Evolutionary conservation across 2,113 vertebrate species (phyloP), one percentile per base, ranked within the genome.

Genomic region (Tachuris rubrigastra): DNA sequence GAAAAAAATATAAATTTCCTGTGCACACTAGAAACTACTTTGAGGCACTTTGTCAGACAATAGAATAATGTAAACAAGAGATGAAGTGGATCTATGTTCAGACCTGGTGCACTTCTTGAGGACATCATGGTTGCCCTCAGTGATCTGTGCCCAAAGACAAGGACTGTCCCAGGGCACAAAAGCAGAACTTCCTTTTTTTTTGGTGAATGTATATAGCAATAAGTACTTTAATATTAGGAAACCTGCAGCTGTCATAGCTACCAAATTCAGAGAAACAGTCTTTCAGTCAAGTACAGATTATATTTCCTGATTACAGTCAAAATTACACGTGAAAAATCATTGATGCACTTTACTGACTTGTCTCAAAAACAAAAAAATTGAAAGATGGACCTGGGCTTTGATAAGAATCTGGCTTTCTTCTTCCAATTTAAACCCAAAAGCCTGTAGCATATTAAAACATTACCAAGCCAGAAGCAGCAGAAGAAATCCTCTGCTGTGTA

Each of bases 291-390:
- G 46, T 12, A 60, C 1, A 46, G 6, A 4, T 28, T 86, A 75
- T 56, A 23, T 47, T 88, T 88, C 49, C 66, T 60, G 24, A 35
- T 21, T 65, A 47, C 9, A 17, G 6, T 47, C 41, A 52, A 82
- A 84, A 74, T 41, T 41, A 49, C 17, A 25, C 5, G 6, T 15
- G 17, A 85, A 78, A 95, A 87, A 91, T 58, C 81, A 62, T 19
- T 35, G 18, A 53, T 24, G 6, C 1, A 5, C 35, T 59, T 22
- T 23, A 44, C 3, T 39, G 2, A 21, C 4, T 65, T 27, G 1
- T 60, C 44, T 66, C 24, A 74, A 60, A 90, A 62, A 8, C 14
- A 44, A 49, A 47, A n/a, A 46, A 39, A 6, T 8, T 46, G 25
- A 88, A 90, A 76, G 14, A 66, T 6, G 2, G 27, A 53, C 10